These are phyloP conservation scores for Drosophila affinis DNA, from an alignment of 2,888 invertebrate species.

Conservation along the genomic window DNA sequence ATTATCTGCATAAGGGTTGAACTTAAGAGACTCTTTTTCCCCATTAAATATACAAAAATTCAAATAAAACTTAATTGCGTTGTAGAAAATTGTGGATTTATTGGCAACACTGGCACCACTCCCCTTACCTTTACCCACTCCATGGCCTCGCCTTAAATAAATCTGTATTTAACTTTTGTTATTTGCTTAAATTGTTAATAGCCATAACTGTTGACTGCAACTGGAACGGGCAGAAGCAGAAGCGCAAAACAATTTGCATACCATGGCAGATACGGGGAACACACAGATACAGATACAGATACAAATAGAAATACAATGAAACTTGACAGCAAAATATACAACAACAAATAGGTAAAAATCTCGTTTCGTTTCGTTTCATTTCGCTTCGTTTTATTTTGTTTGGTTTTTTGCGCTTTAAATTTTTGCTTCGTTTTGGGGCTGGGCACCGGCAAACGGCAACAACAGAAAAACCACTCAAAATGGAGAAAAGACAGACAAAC, in stretches of 20 bases:
- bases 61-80: too few species aligned
- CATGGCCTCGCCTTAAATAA: constrained; percentile 21
- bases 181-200: constrained; percentile 68
- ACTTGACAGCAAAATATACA: constrained; percentile 45
- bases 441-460: constrained; percentile 30
- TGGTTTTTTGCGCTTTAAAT: constrained; percentile 52
- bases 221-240: constrained; percentile 18
- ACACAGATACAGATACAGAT: neutral
- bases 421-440: constrained; percentile 51
- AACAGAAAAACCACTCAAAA: constrained; percentile 1
- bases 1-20: too few species aligned
- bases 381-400: neutral
- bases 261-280: constrained; percentile 14
- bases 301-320: constrained; percentile 18
- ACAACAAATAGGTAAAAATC: constrained; percentile 60
- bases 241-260: constrained; percentile 19
- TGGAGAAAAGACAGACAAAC: constrained; percentile 11
- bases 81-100: too few species aligned
- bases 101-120: too few species aligned
- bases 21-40: too few species aligned
- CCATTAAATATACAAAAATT: too few species aligned
- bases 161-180: constrained; percentile 34
- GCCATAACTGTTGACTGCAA: constrained; percentile 48
- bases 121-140: too few species aligned
- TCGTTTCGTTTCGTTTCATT: constrained; percentile 52